These are phyloP conservation scores for Bombus pyrosoma DNA, from an alignment of 1,140 invertebrate species.

Conservation along the genomic window DNA sequence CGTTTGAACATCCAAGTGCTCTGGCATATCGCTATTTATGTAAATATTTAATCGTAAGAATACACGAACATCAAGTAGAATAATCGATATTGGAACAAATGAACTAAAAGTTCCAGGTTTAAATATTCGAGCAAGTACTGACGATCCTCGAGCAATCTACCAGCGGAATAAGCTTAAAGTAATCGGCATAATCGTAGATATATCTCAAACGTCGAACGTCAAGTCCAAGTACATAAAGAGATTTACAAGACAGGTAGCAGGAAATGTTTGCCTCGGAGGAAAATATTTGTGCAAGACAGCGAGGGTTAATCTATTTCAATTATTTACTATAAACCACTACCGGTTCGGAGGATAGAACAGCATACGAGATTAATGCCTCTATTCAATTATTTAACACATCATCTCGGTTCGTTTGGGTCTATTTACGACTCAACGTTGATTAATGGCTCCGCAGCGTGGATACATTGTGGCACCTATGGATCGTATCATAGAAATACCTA, in stretches of 20 bases:
- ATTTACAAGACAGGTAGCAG: background rate
- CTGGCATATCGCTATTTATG: background rate
- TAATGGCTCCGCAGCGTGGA: background rate
- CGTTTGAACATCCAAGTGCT: background rate
- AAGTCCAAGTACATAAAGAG: background rate
- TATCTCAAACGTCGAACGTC: background rate
- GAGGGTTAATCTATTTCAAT: background rate
- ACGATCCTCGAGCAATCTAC: background rate
- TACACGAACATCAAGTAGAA: background rate
- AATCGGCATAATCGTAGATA: background rate
- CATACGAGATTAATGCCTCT: constrained; percentile 31
- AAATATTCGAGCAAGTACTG: background rate
- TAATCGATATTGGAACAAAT: background rate
- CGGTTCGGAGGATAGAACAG: background rate
- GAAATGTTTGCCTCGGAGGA: background rate
- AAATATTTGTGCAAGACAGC: constrained; percentile 7
- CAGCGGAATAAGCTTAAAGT: background rate
- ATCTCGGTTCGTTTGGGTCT: constrained; percentile 42
- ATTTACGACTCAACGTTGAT: constrained; percentile 50
- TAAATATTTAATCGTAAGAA: too few relatives aligned
- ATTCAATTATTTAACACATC: constrained; percentile 44
- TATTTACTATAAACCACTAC: background rate
- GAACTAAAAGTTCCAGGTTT: background rate
- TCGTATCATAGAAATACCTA: constrained; percentile 27
- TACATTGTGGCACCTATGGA: constrained; percentile 3